Evolutionary conservation across 53 echinoderm and acorn worm genomes (phyloP).

Genomic region (Actinopyga echinites): DNA sequence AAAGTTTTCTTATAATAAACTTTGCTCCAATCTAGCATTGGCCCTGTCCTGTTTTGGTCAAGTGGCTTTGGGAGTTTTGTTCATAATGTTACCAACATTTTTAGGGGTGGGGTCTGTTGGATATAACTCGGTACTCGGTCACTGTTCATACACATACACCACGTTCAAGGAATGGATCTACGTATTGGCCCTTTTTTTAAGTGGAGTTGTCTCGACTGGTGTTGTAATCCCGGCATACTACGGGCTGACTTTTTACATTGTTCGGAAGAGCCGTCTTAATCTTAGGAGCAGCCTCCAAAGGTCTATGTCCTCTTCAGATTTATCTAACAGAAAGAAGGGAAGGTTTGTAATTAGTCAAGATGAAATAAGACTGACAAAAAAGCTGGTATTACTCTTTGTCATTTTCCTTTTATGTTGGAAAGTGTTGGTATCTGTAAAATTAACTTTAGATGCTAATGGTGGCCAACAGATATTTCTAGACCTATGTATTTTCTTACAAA

Average conservation of each 20-base stretch:
- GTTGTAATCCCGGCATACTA: conserved; percentile 72
- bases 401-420: conserved; percentile 86
- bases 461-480: too few species aligned
- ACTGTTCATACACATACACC: conserved; percentile 68
- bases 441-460: too few species aligned
- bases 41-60: background rate
- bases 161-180: conserved; percentile 61
- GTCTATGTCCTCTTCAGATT: background rate
- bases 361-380: conserved; percentile 78
- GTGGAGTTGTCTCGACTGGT: conserved; percentile 63
- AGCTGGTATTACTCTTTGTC: conserved; percentile 73
- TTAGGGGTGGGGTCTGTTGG: conserved; percentile 62
- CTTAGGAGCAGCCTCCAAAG: conserved; percentile 35
- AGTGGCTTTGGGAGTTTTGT: conserved; percentile 3
- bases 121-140: conserved; percentile 54
- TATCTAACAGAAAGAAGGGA: background rate
- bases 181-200: conserved; percentile 56
- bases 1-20: conserved; percentile 49
- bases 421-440: too few species aligned
- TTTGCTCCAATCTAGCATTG: conserved; percentile 51
- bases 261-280: conserved; percentile 66
- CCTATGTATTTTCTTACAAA: too few species aligned
- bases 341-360: conserved; percentile 64
- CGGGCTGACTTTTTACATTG: conserved; percentile 70
- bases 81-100: conserved; percentile 63